Evolutionary conservation across 1,140 invertebrate genomes (phyloP), one percentile per base, ranked within the genome.

Genomic region (Drosophila tropicalis): DNA sequence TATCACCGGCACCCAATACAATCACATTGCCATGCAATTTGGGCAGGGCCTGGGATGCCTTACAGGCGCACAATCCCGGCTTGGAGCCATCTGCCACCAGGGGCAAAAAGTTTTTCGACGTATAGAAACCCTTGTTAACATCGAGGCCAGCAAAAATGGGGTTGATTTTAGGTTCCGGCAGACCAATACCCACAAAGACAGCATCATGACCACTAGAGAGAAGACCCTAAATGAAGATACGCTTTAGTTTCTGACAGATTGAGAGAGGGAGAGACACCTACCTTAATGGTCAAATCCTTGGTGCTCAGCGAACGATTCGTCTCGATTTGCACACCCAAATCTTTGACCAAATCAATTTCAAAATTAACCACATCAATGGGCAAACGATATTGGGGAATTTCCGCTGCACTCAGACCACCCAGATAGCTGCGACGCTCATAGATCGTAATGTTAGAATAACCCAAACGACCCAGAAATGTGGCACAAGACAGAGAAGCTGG

Each of bases 401-500:
- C 98, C 0, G 97, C 95, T 0, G 98, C 95, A 91, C 98, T 98
- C 86, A 79, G 94, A 4, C 98, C 98, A 5, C 98, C 98, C 32
- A 97, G 91, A 91, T 95, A 98, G 3, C 95, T 92, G 78, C 98
- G 92, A 85, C 97, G 98, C 92, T 99, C 98, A 92, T 97, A 99
- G 75, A 99, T 96, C 0, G 96, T 98, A 3, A 99, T 93, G 90
- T 99, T 93, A 3, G 95, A 94, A 86, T 99, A 99, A 0, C 98
- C 98, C 5, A 99, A 93, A 41, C 99, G 94, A 1, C 95, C 98
- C 3, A 99, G 93, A 93, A 98, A 99, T 6, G 98, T 98, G 3
- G 98, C 98, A 92, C 98, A 99, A 4, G 98, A 99, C 36, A 99
- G 94, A n/a, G 97, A 98, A 3, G 98, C 98, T 1, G 98, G 98